Base-by-base conservation (phyloP, 2,797 vertebrate genomes). In the Catamblyrhynchus diadema region DNA sequence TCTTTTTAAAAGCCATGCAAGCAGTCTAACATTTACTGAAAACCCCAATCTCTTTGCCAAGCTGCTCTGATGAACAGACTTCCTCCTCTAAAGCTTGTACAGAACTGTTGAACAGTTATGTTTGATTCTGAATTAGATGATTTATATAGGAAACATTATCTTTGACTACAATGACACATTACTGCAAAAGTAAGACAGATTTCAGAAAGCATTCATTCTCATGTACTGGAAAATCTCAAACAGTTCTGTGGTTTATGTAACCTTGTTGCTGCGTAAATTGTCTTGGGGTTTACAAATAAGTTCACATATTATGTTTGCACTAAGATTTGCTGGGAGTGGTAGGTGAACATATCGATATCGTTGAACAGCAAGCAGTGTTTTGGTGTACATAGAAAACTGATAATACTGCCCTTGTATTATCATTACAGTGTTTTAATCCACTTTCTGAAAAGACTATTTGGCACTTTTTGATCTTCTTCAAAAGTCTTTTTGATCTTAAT, bases 251-350 rank as follows among this genome's bases (percentile, higher is more conserved):
- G 94, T 97, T 97, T 96, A 83, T 97, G 91, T 95, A 97, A 97
- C 72, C 66, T 95, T 85, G 79, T 98, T 96, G 94, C 96, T 97
- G 96, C 14, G 20, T 97, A 93, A 97, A 93, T 97, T 97, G 90
- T 97, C 95, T 97, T 97, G 95, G 96, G 95, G 92, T 97, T 97
- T 97, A 97, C 48, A 88, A 82, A 72, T 84, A 66, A 97, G 81
- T 95, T 96, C 96, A 96, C 84, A 75, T 96, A 84, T 95, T 97
- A 97, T 96, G 97, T 98, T 98, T 98, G 98, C 98, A 98, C 98
- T 98, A 98, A 97, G 92, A 95, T 97, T 97, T 97, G 91, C 97
- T 97, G 97, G 97, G 96, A 98, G 97, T 97, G 93, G 71, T 94
- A 87, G 94, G 88, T 96, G 92, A 96, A 91, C 97, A 86, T 97